phyloP scores from a whole-genome alignment of 2,113 vertebrate species.

The Pelodiscus sinensis region DNA sequence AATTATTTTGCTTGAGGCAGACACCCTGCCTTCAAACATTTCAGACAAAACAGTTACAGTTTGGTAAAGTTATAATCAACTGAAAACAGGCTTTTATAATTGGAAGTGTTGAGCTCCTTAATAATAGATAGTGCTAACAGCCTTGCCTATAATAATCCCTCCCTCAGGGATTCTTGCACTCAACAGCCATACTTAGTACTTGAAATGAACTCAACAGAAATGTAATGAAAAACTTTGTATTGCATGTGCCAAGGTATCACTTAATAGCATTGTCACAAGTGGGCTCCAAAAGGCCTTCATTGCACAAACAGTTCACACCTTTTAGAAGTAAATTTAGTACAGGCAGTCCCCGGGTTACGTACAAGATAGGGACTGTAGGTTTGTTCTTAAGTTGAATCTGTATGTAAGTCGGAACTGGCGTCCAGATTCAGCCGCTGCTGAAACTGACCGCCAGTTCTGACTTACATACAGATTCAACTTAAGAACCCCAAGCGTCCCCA shows the following conservation, averaged over 20 bases:
- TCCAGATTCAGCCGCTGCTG: too few species aligned
- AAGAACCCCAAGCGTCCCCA: too few species aligned
- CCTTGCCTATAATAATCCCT: neutral
- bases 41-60: neutral
- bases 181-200: rapidly evolving
- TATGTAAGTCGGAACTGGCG: too few species aligned
- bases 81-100: neutral
- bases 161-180: neutral
- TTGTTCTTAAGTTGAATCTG: too few species aligned
- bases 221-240: neutral
- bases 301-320: conserved; percentile 43
- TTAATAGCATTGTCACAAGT: conserved; percentile 21
- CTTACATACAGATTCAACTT: too few species aligned
- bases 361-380: too few species aligned
- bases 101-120: rapidly evolving
- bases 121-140: neutral
- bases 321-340: conserved; percentile 54
- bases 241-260: neutral
- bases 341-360: too few species aligned
- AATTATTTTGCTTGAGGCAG: neutral
- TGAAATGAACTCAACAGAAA: neutral
- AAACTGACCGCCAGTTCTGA: too few species aligned
- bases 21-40: neutral
- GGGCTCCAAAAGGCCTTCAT: conserved; percentile 27
- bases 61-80: neutral